phyloP scores from a whole-genome alignment of 2,888 invertebrate species.

The Pocota personata region DNA sequence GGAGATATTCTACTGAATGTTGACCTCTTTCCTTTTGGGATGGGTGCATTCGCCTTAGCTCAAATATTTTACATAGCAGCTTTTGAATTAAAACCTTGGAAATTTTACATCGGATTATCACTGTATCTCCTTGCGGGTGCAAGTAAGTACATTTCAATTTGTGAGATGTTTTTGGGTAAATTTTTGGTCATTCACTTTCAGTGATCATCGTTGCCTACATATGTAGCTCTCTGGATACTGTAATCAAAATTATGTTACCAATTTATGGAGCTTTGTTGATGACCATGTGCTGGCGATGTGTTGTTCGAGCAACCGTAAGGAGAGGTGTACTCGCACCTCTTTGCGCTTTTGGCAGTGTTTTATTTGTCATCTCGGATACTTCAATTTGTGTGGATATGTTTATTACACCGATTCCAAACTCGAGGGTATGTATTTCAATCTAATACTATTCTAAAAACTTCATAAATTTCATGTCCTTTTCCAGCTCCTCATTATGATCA shows the following conservation, averaged over 20 bases:
- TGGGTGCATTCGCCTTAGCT: constrained; percentile 91
- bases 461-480: constrained; percentile 74
- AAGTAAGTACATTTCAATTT: constrained; percentile 81
- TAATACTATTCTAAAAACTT: background rate
- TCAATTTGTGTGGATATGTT: constrained; percentile 91
- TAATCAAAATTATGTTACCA: constrained; percentile 86
- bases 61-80: constrained; percentile 91
- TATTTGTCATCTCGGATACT: constrained; percentile 92
- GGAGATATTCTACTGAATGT: constrained; percentile 92
- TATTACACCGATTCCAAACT: constrained; percentile 86
- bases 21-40: constrained; percentile 86
- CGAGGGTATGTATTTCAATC: constrained; percentile 85
- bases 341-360: constrained; percentile 87
- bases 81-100: constrained; percentile 89
- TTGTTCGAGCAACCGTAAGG: constrained; percentile 84
- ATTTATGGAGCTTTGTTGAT: constrained; percentile 89
- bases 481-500: constrained; percentile 92
- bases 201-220: constrained; percentile 76
- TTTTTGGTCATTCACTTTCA: constrained; percentile 70
- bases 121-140: constrained; percentile 84
- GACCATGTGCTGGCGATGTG: constrained; percentile 93
- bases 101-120: constrained; percentile 84
- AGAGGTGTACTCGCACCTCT: constrained; percentile 89
- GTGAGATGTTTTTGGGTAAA: background rate
- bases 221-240: constrained; percentile 77